Percentiles rank a stretch among this genome's conserved stretches.
Conservation (phyloP, 2,113 vertebrate genomes). For the Oncorhynchus keta region DNA sequence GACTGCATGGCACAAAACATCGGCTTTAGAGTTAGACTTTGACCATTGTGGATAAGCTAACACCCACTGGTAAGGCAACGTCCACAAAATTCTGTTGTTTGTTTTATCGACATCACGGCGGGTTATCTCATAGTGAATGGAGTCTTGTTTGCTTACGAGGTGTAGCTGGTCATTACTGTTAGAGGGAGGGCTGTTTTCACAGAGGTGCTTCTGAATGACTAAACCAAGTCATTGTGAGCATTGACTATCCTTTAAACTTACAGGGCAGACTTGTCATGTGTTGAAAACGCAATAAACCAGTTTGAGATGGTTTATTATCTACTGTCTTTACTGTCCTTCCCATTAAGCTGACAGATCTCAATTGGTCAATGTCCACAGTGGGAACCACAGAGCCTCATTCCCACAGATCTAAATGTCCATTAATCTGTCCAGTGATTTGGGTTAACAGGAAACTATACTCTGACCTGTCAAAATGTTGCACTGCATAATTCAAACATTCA, state of each 20-base stretch:
- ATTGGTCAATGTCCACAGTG: background rate
- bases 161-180: background rate
- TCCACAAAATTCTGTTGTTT: conserved; percentile 42
- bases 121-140: conserved; percentile 40
- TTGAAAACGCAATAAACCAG: background rate
- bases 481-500: conserved; percentile 66
- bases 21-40: conserved; percentile 43
- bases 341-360: conserved; percentile 5
- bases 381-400: background rate
- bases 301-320: background rate
- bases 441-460: conserved; percentile 60
- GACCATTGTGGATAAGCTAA: conserved; percentile 17
- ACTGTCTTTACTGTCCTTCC: conserved; percentile 7
- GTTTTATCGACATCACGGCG: conserved; percentile 46
- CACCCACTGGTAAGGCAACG: conserved; percentile 20
- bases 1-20: conserved; percentile 42
- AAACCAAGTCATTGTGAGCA: background rate
- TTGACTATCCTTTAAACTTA: background rate
- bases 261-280: background rate
- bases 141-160: conserved; percentile 46
- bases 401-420: conserved; percentile 27
- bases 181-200: conserved; percentile 13
- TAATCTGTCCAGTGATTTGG: conserved; percentile 49
- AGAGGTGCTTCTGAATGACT: background rate
- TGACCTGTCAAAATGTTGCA: conserved; percentile 35